Evolutionary conservation across 2,888 invertebrate species (phyloP).

Genomic region (Drepanosiphum platanoidis): DNA sequence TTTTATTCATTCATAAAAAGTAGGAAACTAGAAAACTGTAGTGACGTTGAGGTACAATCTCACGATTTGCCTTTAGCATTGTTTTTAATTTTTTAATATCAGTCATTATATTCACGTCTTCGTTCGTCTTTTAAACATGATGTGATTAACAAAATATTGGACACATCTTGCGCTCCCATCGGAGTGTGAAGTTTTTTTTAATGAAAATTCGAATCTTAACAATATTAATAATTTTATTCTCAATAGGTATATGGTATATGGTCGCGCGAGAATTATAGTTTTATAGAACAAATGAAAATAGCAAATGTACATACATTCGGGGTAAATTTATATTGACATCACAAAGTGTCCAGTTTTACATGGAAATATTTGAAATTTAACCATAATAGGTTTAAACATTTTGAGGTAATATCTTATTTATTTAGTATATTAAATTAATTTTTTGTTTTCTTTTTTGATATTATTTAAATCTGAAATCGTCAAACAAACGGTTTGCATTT

Average conservation of each 20-base stretch:
- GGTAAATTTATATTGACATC: neutral
- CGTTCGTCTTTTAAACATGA: conserved; percentile 19
- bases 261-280: neutral
- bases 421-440: no score
- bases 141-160: conserved; percentile 46
- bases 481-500: no score
- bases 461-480: no score
- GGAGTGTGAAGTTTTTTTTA: neutral
- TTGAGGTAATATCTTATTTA: no score
- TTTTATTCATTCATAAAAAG: neutral
- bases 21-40: neutral
- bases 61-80: neutral
- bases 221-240: no score
- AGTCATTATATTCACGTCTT: neutral
- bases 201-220: no score
- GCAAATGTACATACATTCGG: neutral
- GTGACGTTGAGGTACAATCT: neutral
- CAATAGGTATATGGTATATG: neutral
- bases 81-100: no score
- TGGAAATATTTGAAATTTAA: neutral
- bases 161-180: conserved; percentile 34
- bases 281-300: neutral
- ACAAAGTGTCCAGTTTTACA: neutral
- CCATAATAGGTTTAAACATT: neutral
- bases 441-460: no score